Evolutionary conservation across 2,888 invertebrate genomes (phyloP), one percentile per base, ranked within the genome.

Genomic region (Dryomyza anilis): DNA sequence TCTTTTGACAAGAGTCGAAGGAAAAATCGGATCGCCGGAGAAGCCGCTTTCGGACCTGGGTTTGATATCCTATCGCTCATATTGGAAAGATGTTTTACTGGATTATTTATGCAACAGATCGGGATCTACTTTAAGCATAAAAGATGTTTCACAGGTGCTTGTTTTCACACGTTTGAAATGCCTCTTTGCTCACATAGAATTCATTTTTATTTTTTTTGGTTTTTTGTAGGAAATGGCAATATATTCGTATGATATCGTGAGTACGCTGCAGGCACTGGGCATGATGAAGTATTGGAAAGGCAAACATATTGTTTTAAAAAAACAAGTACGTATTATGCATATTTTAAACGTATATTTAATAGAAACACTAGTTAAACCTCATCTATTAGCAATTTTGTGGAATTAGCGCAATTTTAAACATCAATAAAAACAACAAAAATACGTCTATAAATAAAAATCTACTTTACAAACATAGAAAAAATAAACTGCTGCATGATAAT

Each of bases 251-350:
- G 99, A 99, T 82, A 97, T 99, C 68, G 96, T 98, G 25, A 97
- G 96, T 71, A 99, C 99, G 3, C 85, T 99, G 46, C 97, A 98
- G 78, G 95, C 96, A 19, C 86, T 98, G 70, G 96, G 97, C 7
- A 94, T 98, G 88, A 93, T 98, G 90, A 98, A 98, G 84, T 98
- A 98, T 83, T 98, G 98, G 97, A 98, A 98, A 84, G 97, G 97
- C 67, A 96, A 96, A 83, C 98, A 98, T 85, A 93, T 98, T 74
- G 95, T 98, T 58, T 87, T 98, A 61, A 96, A 95, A 83, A 94
- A 95, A 85, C 93, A 94, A 90, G 94, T 93, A 74, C 79, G 85
- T n/a, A n/a, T n/a, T n/a, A n/a, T n/a, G n/a, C n/a, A n/a, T n/a
- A n/a, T n/a, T n/a, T n/a, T n/a, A n/a, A n/a, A n/a, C n/a, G n/a